Conservation (phyloP, 2,797 vertebrate species). For the Mormyrus hasselquistii region DNA sequence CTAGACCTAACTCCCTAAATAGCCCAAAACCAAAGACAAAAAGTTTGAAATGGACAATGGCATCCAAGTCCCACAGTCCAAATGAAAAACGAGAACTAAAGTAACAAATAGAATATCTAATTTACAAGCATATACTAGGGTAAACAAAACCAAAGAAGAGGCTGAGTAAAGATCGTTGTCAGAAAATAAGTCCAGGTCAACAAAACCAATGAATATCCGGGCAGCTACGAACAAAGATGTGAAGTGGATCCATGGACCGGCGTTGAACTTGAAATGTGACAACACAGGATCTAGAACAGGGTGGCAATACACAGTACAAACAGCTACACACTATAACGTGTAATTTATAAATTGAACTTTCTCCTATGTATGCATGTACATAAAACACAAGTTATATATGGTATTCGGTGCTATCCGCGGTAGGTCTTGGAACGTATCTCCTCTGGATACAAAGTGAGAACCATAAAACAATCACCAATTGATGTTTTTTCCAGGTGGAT, state of each 20-base stretch:
- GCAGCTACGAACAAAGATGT: background rate
- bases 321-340: background rate
- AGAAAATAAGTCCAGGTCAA: background rate
- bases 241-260: background rate
- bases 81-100: background rate
- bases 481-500: conserved; percentile 68
- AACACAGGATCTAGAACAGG: background rate
- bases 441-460: background rate
- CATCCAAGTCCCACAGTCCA: background rate
- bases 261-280: background rate
- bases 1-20: background rate
- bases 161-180: background rate
- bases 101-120: background rate
- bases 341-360: background rate
- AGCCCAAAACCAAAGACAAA: background rate
- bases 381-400: background rate
- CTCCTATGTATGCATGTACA: background rate
- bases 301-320: background rate
- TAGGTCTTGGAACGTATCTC: background rate
- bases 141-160: background rate
- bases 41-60: background rate
- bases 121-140: background rate
- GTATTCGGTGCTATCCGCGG: background rate
- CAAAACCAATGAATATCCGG: background rate
- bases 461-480: background rate